phyloP scores from a whole-genome alignment of 2,797 vertebrate species.

The Sebastes minor region DNA sequence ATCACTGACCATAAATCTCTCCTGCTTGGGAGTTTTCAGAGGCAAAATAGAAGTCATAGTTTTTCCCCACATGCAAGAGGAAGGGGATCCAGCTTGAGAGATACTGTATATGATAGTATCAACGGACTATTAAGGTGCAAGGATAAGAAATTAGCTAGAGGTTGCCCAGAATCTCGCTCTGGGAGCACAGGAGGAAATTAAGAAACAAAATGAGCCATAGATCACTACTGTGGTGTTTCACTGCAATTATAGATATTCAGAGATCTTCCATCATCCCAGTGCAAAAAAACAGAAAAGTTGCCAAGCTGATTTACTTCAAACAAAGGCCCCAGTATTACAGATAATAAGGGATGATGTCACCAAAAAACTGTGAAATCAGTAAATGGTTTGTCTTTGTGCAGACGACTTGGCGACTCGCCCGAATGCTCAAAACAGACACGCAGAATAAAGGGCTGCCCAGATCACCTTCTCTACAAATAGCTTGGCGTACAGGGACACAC shows the following conservation, averaged over 20 bases:
- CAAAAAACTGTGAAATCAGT: neutral
- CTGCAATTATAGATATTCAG: neutral
- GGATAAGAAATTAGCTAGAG: neutral
- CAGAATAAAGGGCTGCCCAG: neutral
- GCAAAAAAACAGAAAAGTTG: neutral
- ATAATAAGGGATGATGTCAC: slow-evolving; percentile 1
- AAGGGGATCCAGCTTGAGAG: neutral
- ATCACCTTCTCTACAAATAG: neutral
- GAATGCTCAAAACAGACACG: neutral
- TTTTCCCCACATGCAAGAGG: neutral
- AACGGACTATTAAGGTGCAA: neutral
- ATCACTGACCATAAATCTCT: neutral
- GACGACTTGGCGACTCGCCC: neutral
- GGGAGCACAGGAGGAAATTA: slow-evolving; percentile 1
- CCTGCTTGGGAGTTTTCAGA: neutral
- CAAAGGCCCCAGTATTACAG: neutral
- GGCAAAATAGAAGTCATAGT: neutral
- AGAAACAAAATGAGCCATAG: neutral
- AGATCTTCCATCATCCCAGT: neutral
- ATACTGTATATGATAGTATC: neutral
- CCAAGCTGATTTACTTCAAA: slow-evolving; percentile 4
- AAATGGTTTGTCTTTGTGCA: neutral
- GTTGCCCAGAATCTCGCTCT: neutral
- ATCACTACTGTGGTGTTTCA: neutral
- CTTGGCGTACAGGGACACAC: neutral